These are phyloP conservation scores for Eunapius fragilis DNA, from an alignment of 37 sponge, comb jelly and placozoan species.

Conservation along the genomic window DNA sequence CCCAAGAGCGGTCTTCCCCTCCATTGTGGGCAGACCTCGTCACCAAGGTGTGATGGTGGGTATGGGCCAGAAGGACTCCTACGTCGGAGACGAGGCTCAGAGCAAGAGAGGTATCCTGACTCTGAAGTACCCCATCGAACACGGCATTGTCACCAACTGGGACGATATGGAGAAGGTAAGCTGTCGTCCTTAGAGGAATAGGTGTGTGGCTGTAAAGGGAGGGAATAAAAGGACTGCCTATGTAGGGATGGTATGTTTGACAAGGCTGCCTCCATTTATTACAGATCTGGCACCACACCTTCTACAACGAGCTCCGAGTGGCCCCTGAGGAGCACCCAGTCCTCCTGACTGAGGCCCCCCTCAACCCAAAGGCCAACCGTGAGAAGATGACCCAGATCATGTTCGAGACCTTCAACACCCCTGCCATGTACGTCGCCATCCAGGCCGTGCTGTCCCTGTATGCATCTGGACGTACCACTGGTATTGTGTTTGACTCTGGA, in stretches of 20 bases:
- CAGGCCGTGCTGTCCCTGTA: slow-evolving; percentile 99
- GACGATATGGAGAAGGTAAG: slow-evolving; percentile 99
- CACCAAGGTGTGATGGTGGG: slow-evolving; percentile 99
- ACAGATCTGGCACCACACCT: slow-evolving; percentile 99
- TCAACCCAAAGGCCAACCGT: slow-evolving; percentile 99
- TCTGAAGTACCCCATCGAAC: slow-evolving; percentile 99
- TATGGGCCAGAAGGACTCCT: slow-evolving; percentile 99
- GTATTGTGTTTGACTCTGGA: slow-evolving; percentile 99
- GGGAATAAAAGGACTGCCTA: background rate
- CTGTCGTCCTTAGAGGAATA: background rate
- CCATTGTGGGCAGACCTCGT: slow-evolving; percentile 98
- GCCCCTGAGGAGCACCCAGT: slow-evolving; percentile 99
- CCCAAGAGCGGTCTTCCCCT: slow-evolving; percentile 99
- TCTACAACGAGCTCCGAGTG: slow-evolving; percentile 99
- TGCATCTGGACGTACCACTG: slow-evolving; percentile 99
- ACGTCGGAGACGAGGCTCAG: slow-evolving; percentile 99
- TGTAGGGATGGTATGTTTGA: background rate
- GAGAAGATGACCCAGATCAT: slow-evolving; percentile 99
- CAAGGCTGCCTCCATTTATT: background rate
- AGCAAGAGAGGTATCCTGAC: slow-evolving; percentile 99
- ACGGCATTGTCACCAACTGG: slow-evolving; percentile 99
- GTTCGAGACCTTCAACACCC: slow-evolving; percentile 99
- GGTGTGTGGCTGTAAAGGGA: background rate
- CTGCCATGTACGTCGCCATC: slow-evolving; percentile 99
- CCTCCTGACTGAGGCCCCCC: slow-evolving; percentile 99